Conservation (phyloP, 1,140 invertebrate species). For the Halotydeus destructor region DNA sequence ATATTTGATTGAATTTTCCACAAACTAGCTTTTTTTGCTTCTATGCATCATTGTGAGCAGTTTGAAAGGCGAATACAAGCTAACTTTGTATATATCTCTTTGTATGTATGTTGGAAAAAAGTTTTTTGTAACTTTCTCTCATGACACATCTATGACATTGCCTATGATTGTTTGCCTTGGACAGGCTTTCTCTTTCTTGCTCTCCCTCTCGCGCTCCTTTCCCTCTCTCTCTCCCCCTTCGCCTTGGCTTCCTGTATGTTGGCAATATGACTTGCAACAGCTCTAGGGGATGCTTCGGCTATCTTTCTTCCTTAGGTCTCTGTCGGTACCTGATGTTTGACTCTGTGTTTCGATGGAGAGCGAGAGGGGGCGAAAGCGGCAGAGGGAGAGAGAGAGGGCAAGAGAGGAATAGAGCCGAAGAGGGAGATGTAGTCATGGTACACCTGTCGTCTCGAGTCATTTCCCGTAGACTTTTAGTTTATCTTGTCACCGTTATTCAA, state of each 20-base stretch:
- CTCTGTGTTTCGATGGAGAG: background rate
- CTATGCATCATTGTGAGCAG: no score
- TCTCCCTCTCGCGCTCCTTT: no score
- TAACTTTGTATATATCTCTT: background rate
- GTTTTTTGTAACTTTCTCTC: background rate
- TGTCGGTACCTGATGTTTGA: background rate
- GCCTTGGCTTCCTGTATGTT: no score
- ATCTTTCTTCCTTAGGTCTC: background rate
- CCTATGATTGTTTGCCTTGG: background rate
- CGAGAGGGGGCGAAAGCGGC: background rate
- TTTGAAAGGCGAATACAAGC: background rate
- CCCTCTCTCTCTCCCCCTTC: conserved; percentile 3
- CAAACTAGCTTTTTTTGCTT: background rate
- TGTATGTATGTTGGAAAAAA: background rate
- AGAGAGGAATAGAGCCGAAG: background rate
- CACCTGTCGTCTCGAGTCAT: background rate
- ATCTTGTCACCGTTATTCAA: no score
- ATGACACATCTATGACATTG: background rate
- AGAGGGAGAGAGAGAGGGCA: background rate
- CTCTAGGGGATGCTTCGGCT: background rate
- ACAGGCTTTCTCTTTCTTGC: background rate
- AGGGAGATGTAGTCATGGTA: background rate
- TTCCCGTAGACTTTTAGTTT: background rate
- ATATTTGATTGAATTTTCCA: background rate
- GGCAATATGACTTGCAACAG: background rate